Percentiles rank a stretch among this genome's conserved stretches.
Conservation (phyloP, 2,888 invertebrate genomes). For the Limnephilus marmoratus region DNA sequence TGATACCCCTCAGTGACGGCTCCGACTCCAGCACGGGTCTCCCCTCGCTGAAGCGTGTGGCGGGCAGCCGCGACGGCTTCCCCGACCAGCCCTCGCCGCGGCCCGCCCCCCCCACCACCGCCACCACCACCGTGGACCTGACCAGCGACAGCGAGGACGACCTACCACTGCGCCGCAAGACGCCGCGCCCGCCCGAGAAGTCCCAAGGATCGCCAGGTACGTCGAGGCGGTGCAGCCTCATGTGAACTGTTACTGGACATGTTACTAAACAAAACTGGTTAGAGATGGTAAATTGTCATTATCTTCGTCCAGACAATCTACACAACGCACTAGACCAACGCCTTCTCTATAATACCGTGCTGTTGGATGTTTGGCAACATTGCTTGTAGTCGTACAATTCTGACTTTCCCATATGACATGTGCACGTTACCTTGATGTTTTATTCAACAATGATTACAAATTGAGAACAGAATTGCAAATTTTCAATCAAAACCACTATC, state of each 20-base stretch:
- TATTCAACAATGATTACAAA: no score
- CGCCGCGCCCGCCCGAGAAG: slow-evolving; percentile 19
- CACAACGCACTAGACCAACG: no score
- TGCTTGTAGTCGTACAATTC: no score
- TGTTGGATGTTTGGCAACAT: no score
- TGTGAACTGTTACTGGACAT: neutral
- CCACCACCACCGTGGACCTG: slow-evolving; percentile 76
- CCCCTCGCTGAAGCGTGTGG: slow-evolving; percentile 71
- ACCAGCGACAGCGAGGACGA: slow-evolving; percentile 86
- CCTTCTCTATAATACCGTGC: no score
- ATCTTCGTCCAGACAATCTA: no score
- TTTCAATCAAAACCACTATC: no score
- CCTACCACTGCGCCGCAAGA: slow-evolving; percentile 79
- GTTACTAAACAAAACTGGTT: neutral
- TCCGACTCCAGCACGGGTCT: slow-evolving; percentile 69
- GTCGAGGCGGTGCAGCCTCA: slow-evolving; percentile 2
- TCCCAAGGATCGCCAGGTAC: neutral
- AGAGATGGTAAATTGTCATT: no score
- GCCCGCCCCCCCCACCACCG: slow-evolving; percentile 65
- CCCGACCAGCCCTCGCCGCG: slow-evolving; percentile 70
- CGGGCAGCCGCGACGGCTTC: slow-evolving; percentile 72
- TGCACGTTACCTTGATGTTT: no score
- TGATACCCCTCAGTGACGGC: slow-evolving; percentile 73
- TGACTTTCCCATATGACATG: no score
- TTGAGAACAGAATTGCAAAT: no score